Conservation (phyloP, 2,888 invertebrate genomes). For the Drosophila ustulata region DNA sequence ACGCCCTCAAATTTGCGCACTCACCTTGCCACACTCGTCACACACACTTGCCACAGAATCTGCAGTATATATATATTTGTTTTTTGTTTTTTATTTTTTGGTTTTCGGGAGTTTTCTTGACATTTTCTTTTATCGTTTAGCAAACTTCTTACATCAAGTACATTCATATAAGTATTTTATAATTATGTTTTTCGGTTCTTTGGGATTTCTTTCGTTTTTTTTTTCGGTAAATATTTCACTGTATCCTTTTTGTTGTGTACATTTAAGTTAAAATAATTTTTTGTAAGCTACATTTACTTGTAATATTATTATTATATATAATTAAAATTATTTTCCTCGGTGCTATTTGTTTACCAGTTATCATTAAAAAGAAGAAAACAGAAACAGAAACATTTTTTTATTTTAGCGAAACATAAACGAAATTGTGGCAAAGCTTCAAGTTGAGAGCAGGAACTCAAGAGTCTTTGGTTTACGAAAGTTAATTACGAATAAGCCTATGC, state of each 20-base stretch:
- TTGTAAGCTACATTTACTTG: constrained; percentile 75
- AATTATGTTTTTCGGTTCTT: constrained; percentile 22
- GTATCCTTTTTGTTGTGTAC: constrained; percentile 60
- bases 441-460: constrained; percentile 64
- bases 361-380: constrained; percentile 1
- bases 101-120: constrained; percentile 30
- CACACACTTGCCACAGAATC: constrained; percentile 28
- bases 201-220: constrained; percentile 28
- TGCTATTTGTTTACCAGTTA: constrained; percentile 38
- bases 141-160: constrained; percentile 78
- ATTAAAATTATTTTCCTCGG: constrained; percentile 62
- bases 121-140: constrained; percentile 57
- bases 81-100: constrained; percentile 9
- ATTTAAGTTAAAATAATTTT: constrained; percentile 77
- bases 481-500: constrained; percentile 47
- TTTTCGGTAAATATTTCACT: constrained; percentile 58
- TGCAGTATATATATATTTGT: constrained; percentile 12
- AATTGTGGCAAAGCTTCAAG: constrained; percentile 45
- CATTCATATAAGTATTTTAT: constrained; percentile 69
- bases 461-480: constrained; percentile 60
- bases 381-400: constrained; percentile 1
- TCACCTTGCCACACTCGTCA: constrained; percentile 28
- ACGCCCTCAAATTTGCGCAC: constrained; percentile 5
- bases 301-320: constrained; percentile 39
- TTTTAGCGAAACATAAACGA: constrained; percentile 17